Percentiles rank a stretch among this genome's conserved stretches.
These are phyloP conservation scores for Masnerella sp. DNA, from an alignment of 2,888 invertebrate species.

Conservation along the genomic window DNA sequence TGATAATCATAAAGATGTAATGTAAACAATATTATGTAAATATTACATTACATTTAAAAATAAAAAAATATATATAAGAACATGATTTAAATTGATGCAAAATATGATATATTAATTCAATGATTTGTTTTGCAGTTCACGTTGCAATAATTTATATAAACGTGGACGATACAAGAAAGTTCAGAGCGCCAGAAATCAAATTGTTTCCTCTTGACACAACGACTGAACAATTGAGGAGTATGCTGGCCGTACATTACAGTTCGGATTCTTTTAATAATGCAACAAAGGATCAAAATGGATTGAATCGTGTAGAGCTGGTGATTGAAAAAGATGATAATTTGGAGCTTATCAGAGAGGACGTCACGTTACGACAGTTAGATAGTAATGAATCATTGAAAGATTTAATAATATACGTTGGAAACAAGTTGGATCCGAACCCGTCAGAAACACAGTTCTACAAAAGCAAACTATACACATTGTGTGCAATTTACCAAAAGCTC, in stretches of 20 bases:
- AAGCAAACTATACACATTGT: slow-evolving; percentile 14
- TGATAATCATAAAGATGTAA: too few species aligned
- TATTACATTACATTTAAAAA: too few species aligned
- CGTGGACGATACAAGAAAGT: neutral
- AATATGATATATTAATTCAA: too few species aligned
- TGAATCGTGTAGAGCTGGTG: slow-evolving; percentile 1
- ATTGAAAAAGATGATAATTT: neutral
- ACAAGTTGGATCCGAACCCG: slow-evolving; percentile 27
- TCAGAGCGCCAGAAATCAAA: neutral
- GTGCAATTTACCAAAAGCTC: slow-evolving; percentile 22
- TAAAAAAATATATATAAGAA: too few species aligned
- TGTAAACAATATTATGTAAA: too few species aligned
- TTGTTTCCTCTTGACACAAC: neutral
- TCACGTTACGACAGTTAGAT: neutral
- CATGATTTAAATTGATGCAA: too few species aligned
- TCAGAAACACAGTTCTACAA: slow-evolving; percentile 11
- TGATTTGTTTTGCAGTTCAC: neutral
- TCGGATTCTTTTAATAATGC: neutral
- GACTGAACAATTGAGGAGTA: neutral
- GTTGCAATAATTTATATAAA: slow-evolving; percentile 9
- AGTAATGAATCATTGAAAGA: too few species aligned
- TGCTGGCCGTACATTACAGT: neutral
- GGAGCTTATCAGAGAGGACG: slow-evolving; percentile 5
- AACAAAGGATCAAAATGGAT: too few species aligned
- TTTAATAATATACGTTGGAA: slow-evolving; percentile 13